Percentiles rank a stretch among this genome's conserved stretches.
Conservation (phyloP, 2,888 invertebrate species). For the Machimus atricapillus region DNA sequence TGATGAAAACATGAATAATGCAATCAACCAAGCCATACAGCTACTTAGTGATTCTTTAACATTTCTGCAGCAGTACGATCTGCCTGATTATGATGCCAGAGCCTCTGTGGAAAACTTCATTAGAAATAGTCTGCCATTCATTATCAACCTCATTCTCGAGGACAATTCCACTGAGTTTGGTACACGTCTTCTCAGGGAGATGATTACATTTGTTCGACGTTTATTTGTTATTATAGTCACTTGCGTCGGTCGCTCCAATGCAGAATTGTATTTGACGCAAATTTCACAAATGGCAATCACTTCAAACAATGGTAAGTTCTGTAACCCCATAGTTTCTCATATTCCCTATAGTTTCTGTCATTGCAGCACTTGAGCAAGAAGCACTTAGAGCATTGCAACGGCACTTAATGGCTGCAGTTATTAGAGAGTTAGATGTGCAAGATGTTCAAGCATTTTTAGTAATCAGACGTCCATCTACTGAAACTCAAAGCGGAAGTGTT, state of each 20-base stretch:
- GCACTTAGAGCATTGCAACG: conserved; percentile 38
- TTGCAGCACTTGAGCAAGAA: conserved; percentile 44
- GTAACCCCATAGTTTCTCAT: not conserved
- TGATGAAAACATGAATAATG: conserved; percentile 54
- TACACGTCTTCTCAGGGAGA: conserved; percentile 53
- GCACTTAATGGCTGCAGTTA: conserved; percentile 41
- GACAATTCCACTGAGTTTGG: conserved; percentile 54
- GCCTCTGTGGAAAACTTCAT: conserved; percentile 59
- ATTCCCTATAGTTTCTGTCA: not conserved
- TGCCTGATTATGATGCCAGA: conserved; percentile 57
- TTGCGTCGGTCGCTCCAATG: conserved; percentile 58
- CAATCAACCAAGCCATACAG: conserved; percentile 55
- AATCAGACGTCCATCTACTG: conserved; percentile 46
- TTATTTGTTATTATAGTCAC: conserved; percentile 57
- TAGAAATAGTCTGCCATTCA: conserved; percentile 54
- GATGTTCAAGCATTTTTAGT: conserved; percentile 50
- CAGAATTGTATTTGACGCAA: conserved; percentile 58
- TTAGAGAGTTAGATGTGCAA: conserved; percentile 43
- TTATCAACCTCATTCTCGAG: conserved; percentile 54
- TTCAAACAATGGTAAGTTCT: conserved; percentile 49
- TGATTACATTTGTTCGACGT: conserved; percentile 55
- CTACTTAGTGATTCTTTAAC: conserved; percentile 55
- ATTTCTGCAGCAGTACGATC: conserved; percentile 58
- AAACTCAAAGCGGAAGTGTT: conserved; percentile 30
- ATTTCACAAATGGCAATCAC: conserved; percentile 54